phyloP scores from a whole-genome alignment of 2,113 vertebrate species.

The Puffinus mauretanicus region DNA sequence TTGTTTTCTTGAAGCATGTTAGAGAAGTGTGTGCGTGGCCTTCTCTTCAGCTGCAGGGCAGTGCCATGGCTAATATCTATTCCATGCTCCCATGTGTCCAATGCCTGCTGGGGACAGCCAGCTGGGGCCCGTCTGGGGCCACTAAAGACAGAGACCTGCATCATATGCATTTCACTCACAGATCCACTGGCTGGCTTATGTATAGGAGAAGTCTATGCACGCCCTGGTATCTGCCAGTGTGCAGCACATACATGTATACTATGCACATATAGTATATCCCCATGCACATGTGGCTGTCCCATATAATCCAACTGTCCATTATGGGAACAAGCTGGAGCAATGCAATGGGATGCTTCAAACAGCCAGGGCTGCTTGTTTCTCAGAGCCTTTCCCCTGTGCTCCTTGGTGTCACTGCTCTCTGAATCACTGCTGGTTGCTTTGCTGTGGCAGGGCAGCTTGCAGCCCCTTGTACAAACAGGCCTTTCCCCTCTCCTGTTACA shows the following conservation, averaged over 20 bases:
- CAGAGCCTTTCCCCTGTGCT: background rate
- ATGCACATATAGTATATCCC: rapidly evolving
- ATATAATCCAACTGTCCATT: rapidly evolving
- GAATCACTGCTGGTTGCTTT: background rate
- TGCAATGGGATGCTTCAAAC: background rate
- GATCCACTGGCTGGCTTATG: background rate
- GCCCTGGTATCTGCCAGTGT: background rate
- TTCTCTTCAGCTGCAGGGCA: background rate
- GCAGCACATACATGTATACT: background rate
- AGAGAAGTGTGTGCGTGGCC: background rate
- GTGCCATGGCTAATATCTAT: background rate
- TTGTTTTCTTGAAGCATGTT: background rate
- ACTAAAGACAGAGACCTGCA: background rate
- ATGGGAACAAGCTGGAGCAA: background rate
- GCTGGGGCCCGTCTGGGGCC: background rate
- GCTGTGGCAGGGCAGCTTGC: background rate
- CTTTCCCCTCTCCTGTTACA: background rate
- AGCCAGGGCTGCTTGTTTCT: background rate
- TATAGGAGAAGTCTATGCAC: background rate
- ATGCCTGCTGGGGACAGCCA: background rate
- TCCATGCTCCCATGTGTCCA: background rate
- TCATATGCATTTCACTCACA: rapidly evolving
- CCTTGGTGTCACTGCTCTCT: background rate
- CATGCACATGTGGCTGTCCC: background rate
- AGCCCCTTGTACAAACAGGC: background rate